These are phyloP conservation scores for Lasiurus cinereus DNA, from an alignment of 2,113 vertebrate species.

Conservation along the genomic window DNA sequence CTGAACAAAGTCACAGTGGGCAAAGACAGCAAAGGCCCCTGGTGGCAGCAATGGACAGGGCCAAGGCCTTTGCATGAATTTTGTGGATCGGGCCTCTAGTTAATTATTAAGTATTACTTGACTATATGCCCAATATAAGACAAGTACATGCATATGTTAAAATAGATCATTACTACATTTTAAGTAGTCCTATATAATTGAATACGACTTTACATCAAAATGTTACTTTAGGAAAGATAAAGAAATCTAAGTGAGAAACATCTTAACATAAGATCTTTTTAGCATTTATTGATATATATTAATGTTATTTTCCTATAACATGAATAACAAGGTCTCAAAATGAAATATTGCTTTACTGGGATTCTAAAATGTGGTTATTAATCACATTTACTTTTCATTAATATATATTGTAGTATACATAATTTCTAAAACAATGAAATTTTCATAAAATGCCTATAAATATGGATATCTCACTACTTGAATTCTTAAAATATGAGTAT, in stretches of 20 bases:
- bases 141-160: not conserved
- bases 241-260: not conserved
- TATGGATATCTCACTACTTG: not conserved
- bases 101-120: slow-evolving; percentile 30
- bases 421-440: slow-evolving; percentile 66
- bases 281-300: slow-evolving; percentile 35
- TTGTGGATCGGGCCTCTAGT: no score
- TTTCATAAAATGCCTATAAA: slow-evolving; percentile 46
- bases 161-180: not conserved
- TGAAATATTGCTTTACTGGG: slow-evolving; percentile 51
- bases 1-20: no score
- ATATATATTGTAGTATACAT: slow-evolving; percentile 17
- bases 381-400: slow-evolving; percentile 47
- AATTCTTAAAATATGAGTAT: not conserved
- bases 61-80: no score
- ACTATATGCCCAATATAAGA: not conserved
- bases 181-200: not conserved
- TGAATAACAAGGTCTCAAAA: slow-evolving; percentile 56
- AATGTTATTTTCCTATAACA: slow-evolving; percentile 19
- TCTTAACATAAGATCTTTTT: slow-evolving; percentile 4
- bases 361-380: slow-evolving; percentile 68
- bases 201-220: not conserved
- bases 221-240: not conserved
- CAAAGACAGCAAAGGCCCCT: no score
- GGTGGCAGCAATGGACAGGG: no score